Conservation (phyloP, 35 echinoderm and acorn worm genomes). For the Amphiura filiformis region DNA sequence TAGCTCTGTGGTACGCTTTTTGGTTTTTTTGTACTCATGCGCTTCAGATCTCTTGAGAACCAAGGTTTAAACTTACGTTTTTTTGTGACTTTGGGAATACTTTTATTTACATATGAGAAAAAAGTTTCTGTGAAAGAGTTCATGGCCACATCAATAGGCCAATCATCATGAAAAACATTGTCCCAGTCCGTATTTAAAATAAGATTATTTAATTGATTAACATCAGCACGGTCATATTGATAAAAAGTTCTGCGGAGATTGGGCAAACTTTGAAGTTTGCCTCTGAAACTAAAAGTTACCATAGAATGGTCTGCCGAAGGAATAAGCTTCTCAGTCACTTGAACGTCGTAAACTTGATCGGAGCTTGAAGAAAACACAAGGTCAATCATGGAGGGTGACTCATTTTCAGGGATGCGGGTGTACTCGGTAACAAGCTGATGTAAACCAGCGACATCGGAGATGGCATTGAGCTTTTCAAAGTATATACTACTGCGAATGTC, state of each 20-base stretch:
- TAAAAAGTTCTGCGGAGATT: slow-evolving; percentile 6
- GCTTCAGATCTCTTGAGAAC: neutral
- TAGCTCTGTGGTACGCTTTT: too few species aligned
- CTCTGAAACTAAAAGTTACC: neutral
- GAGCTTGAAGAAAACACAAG: neutral
- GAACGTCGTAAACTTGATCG: neutral
- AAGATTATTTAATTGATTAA: neutral
- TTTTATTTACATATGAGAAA: neutral
- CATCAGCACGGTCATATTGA: neutral
- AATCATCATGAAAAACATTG: neutral
- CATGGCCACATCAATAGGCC: neutral
- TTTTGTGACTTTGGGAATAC: neutral
- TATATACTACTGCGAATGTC: neutral
- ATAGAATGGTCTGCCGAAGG: neutral
- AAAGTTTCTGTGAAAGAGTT: neutral
- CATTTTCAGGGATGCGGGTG: neutral
- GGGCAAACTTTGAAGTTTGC: neutral
- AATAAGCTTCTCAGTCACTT: neutral
- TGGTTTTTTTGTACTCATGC: neutral
- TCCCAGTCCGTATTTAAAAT: neutral
- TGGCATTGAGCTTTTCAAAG: neutral
- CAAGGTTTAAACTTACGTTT: neutral
- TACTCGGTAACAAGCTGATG: neutral
- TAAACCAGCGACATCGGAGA: neutral
- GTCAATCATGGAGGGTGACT: neutral